phyloP scores from a whole-genome alignment of 2,113 vertebrate species.

The Nycticryphes semicollaris region DNA sequence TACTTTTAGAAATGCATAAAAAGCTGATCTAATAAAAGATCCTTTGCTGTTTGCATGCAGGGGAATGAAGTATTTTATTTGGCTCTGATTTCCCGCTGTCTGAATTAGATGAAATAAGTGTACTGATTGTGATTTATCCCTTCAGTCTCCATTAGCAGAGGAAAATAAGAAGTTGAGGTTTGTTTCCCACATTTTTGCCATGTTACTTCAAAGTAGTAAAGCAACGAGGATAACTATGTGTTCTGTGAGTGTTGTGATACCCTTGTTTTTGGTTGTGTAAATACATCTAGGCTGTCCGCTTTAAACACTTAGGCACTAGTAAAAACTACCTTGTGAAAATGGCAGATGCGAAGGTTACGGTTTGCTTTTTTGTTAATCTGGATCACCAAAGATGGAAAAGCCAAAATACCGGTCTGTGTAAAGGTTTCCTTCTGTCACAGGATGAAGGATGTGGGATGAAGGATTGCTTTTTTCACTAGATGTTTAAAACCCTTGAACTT shows the following conservation, averaged over 20 bases:
- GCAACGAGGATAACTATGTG: background rate
- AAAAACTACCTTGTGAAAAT: background rate
- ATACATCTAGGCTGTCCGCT: background rate
- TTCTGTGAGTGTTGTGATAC: background rate
- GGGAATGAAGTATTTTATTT: background rate
- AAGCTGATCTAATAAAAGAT: background rate
- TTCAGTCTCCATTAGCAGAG: background rate
- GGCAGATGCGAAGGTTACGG: background rate
- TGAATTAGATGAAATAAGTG: background rate
- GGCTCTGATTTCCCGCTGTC: background rate
- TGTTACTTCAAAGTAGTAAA: background rate
- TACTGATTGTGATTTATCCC: background rate
- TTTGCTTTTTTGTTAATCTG: background rate
- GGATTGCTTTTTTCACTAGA: background rate
- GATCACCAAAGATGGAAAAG: background rate
- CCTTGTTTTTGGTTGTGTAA: background rate
- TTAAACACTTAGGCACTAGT: background rate
- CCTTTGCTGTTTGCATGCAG: conserved; percentile 3
- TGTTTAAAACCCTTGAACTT: conserved; percentile 20
- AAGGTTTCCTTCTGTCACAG: background rate
- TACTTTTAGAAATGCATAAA: conserved; percentile 3
- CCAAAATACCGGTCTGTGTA: background rate
- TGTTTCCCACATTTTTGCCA: background rate
- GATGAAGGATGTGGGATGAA: background rate
- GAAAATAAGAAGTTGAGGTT: background rate